These are phyloP conservation scores for Drosophila burlai DNA, from an alignment of 1,140 invertebrate species.

Conservation along the genomic window DNA sequence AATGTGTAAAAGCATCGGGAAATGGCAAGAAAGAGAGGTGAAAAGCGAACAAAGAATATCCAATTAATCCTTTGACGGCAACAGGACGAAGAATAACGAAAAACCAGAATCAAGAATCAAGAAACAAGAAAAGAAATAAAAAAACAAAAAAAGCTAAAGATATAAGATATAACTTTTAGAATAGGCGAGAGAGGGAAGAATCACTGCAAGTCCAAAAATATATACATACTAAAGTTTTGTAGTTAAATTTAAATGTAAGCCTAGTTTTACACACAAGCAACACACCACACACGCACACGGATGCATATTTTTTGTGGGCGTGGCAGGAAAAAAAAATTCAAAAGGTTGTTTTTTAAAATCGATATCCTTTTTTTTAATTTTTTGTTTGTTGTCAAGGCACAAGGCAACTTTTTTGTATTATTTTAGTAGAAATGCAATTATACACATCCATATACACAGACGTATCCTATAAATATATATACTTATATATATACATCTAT, in stretches of 20 bases:
- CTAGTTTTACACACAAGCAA: conserved; percentile 56
- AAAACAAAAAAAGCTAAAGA: conserved; percentile 13
- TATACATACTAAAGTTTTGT: conserved; percentile 75
- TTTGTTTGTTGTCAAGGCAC: conserved; percentile 14
- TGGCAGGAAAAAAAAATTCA: conserved; percentile 35
- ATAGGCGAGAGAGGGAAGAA: conserved; percentile 30
- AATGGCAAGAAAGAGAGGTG: conserved; percentile 25
- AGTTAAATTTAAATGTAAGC: conserved; percentile 76
- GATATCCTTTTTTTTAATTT: neutral
- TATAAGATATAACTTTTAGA: conserved; percentile 30
- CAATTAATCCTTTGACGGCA: conserved; percentile 66
- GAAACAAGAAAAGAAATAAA: neutral
- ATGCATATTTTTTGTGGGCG: conserved; percentile 34
- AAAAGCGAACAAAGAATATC: conserved; percentile 53
- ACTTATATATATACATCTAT: conserved; percentile 1
- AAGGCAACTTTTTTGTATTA: conserved; percentile 44
- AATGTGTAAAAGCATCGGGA: conserved; percentile 30
- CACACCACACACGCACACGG: conserved; percentile 33
- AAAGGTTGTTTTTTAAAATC: conserved; percentile 39
- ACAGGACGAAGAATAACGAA: conserved; percentile 20
- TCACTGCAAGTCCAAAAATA: conserved; percentile 77
- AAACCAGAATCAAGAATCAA: conserved; percentile 26
- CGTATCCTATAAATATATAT: conserved; percentile 35
- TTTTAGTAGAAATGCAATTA: conserved; percentile 49
- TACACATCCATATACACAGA: conserved; percentile 57